Conservation (phyloP, 2,113 vertebrate species). For the Cavia aperea region DNA sequence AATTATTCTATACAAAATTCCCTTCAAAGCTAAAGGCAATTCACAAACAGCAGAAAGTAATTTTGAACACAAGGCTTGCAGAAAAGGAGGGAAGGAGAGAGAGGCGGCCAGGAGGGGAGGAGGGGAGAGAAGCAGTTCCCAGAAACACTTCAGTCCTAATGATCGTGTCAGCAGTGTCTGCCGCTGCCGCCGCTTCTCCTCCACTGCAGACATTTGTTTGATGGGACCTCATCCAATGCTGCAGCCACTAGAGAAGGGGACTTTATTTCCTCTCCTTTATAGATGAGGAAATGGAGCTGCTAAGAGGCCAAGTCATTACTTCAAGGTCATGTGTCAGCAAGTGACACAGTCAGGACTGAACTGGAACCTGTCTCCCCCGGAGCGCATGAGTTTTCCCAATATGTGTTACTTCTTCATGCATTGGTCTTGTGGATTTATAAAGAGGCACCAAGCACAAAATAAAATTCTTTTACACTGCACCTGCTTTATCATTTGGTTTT, state of each 20-base stretch:
- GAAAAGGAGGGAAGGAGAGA: neutral
- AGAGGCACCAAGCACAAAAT: neutral
- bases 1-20: slow-evolving; percentile 7
- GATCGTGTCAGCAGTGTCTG: neutral
- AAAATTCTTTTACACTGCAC: neutral
- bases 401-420: neutral
- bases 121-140: neutral
- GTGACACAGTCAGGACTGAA: neutral
- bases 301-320: neutral
- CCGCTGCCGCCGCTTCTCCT: neutral
- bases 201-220: neutral
- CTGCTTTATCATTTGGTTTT: neutral
- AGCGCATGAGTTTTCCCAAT: neutral
- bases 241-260: neutral
- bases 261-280: neutral
- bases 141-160: neutral
- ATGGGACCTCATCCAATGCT: neutral
- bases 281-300: neutral
- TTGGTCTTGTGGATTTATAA: neutral
- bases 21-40: slow-evolving; percentile 26
- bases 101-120: neutral
- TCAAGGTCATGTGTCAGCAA: neutral
- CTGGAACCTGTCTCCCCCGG: neutral
- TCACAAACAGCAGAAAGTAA: neutral
- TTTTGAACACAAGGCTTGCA: neutral